These are phyloP conservation scores for Virgularia gustaviana DNA, from an alignment of 92 coral and sea anemone species.

Conservation along the genomic window DNA sequence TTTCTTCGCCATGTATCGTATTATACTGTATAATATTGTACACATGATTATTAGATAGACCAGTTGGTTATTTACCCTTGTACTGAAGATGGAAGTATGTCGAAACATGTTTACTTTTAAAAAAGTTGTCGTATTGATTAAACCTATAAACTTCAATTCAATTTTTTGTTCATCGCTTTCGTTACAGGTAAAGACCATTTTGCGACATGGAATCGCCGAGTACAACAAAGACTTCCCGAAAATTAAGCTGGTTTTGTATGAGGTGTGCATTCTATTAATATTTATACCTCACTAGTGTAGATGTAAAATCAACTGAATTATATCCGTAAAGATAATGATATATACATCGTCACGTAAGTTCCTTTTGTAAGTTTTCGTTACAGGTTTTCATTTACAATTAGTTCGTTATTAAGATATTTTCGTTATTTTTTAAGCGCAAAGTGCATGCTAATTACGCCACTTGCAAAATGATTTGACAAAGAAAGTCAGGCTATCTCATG, in stretches of 20 bases:
- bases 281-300: not conserved
- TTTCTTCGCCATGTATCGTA: too few species aligned
- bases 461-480: too few species aligned
- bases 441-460: too few species aligned
- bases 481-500: too few species aligned
- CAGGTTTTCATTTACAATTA: too few species aligned
- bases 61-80: too few species aligned
- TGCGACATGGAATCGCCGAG: slow-evolving; percentile 91
- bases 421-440: too few species aligned
- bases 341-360: not conserved
- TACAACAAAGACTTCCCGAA: slow-evolving; percentile 95
- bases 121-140: not conserved
- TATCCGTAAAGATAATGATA: not conserved
- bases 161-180: not conserved
- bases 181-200: slow-evolving; percentile 75
- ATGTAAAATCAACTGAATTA: not conserved
- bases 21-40: too few species aligned
- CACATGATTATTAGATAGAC: too few species aligned
- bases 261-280: slow-evolving; percentile 47
- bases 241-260: slow-evolving; percentile 73
- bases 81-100: not conserved
- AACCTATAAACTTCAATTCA: not conserved
- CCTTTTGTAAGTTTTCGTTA: too few species aligned
- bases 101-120: not conserved
- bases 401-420: too few species aligned